These are phyloP conservation scores for Gavialis gangeticus DNA, from an alignment of 2,113 vertebrate species.

Conservation along the genomic window DNA sequence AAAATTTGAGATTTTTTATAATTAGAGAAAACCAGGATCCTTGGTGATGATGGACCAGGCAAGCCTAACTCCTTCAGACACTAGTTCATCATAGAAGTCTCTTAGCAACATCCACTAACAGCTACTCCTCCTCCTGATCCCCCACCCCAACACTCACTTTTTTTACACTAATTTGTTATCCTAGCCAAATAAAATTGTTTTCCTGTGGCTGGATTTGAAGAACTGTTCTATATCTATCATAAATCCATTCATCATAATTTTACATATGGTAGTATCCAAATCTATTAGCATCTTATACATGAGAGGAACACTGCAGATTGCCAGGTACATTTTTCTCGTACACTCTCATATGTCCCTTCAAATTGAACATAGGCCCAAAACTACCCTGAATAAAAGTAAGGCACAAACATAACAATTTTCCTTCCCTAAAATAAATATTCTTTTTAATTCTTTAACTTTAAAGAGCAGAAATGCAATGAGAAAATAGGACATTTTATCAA, in stretches of 20 bases:
- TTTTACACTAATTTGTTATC: too few relatives aligned
- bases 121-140: too few relatives aligned
- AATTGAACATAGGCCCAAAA: not conserved
- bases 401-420: not conserved
- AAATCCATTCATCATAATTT: not conserved
- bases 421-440: not conserved
- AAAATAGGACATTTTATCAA: not conserved
- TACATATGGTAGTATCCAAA: not conserved
- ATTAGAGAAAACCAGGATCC: too few relatives aligned
- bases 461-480: not conserved
- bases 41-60: not conserved
- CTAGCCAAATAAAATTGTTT: too few relatives aligned
- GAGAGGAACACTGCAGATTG: not conserved
- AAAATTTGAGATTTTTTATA: too few relatives aligned
- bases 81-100: not conserved
- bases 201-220: not conserved
- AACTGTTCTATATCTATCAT: not conserved
- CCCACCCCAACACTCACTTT: too few relatives aligned
- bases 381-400: not conserved
- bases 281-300: not conserved
- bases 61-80: not conserved
- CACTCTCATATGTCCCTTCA: not conserved
- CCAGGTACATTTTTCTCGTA: not conserved
- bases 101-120: not conserved
- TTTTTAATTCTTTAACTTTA: not conserved